Evolutionary conservation across 1,140 invertebrate genomes (phyloP).

Genomic region (Drosophila rufa): DNA sequence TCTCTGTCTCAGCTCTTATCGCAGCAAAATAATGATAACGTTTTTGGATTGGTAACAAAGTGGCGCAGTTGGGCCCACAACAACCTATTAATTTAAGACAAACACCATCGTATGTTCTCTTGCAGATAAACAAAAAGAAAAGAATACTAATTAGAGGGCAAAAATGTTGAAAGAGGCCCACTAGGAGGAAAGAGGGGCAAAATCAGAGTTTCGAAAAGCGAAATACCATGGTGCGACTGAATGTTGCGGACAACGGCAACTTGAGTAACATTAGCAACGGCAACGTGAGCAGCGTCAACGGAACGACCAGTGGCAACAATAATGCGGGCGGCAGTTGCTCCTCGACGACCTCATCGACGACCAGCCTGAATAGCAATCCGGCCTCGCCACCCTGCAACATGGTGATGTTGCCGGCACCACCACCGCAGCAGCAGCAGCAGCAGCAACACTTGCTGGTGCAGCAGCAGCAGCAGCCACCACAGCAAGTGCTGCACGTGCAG

Average conservation of each 20-base stretch:
- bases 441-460: conserved; percentile 48
- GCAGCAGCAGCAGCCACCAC: conserved; percentile 32
- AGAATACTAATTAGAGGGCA: conserved; percentile 20
- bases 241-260: conserved; percentile 69
- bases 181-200: conserved; percentile 11
- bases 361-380: conserved; percentile 69
- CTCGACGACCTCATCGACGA: conserved; percentile 66
- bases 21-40: conserved; percentile 56
- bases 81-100: conserved; percentile 62
- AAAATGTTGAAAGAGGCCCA: conserved; percentile 49
- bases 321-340: conserved; percentile 67
- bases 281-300: conserved; percentile 35
- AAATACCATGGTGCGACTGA: conserved; percentile 80
- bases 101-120: conserved; percentile 50
- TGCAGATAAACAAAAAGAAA: conserved; percentile 59
- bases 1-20: conserved; percentile 31
- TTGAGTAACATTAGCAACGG: conserved; percentile 43
- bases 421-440: conserved; percentile 21
- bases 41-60: conserved; percentile 39
- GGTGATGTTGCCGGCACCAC: conserved; percentile 67
- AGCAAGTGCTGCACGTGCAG: conserved; percentile 34
- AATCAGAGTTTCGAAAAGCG: conserved; percentile 24
- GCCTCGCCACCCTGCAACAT: conserved; percentile 62
- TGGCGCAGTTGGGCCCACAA: conserved; percentile 10
- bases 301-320: conserved; percentile 47